Base-by-base conservation (phyloP, 2,888 invertebrate species). In the Hedya salicella region DNA sequence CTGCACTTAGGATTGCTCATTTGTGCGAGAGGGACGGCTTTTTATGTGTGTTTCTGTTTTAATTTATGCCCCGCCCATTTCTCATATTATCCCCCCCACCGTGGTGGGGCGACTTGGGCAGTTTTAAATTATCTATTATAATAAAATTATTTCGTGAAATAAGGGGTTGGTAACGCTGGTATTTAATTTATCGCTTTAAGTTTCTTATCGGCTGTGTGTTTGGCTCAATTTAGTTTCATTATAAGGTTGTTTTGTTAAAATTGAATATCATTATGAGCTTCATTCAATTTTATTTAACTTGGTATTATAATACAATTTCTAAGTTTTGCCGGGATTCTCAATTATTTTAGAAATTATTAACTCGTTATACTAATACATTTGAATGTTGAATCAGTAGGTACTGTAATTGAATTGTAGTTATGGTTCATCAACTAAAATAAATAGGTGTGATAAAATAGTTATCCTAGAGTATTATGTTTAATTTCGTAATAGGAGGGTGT, bases 41-140 rank as follows among this genome's bases (percentile, higher is more conserved):
- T 86, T 81, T 81, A 79, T 82, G 68, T 59, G 70, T 80, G 77
- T 80, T 77, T 72, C 79, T 79, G 80, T 80, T 83, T 85, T 83
- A 81, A 83, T 81, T 79, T 74, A 71, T 68, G 87, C 87, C 75
- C 84, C 92, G 87, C 91, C 91, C 86, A 84, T 81, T 78, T 82
- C 86, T 86, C 86, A 86, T 87, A 88, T 86, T 84, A 82, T 30
- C 59, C 60, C 63, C 82, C 82, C 81, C 80, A 81, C 74, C 74
- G 80, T 87, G 84, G 89, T 87, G 90, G 91, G 90, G 79, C 82
- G 86, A 87, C 83, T 88, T 87, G 87, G 90, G 81, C 89, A 90
- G 90, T 91, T 91, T 91, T 89, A 91, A 92, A 90, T 91, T 91
- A 91, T 91, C 91, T 89, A 90, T 91, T 91, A 89, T 90, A 90